Percentiles rank a stretch among this genome's conserved stretches.
These are phyloP conservation scores for Galeopsomyia nigrocyanea DNA, from an alignment of 2,888 invertebrate genomes.

Conservation along the genomic window DNA sequence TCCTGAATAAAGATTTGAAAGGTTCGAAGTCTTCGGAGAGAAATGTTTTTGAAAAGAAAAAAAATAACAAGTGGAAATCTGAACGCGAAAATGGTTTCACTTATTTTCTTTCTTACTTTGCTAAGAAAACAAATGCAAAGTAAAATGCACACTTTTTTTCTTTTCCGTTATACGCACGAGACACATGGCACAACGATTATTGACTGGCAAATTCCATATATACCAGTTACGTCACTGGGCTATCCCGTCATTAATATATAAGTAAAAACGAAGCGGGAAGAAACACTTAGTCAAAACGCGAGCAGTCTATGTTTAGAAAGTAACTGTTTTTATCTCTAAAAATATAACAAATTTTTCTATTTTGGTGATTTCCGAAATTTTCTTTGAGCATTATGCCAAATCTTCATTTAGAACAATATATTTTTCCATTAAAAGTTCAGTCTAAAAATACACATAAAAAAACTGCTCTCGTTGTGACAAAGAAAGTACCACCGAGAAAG, in stretches of 20 bases:
- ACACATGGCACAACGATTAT: slow-evolving; percentile 47
- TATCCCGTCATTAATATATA: slow-evolving; percentile 29
- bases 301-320: slow-evolving; percentile 23
- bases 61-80: slow-evolving; percentile 7
- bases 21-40: not conserved
- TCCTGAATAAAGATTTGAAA: slow-evolving; percentile 5
- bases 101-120: slow-evolving; percentile 17
- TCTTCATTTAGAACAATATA: not conserved
- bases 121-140: slow-evolving; percentile 33
- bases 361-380: no score
- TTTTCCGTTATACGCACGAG: slow-evolving; percentile 23
- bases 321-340: slow-evolving; percentile 6
- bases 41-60: slow-evolving; percentile 29
- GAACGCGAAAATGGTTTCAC: not conserved
- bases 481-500: not conserved
- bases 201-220: slow-evolving; percentile 41
- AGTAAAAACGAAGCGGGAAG: slow-evolving; percentile 18
- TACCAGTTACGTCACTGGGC: slow-evolving; percentile 46
- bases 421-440: not conserved
- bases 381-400: not conserved
- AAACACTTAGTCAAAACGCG: slow-evolving; percentile 25
- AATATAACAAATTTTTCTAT: not conserved
- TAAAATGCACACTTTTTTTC: slow-evolving; percentile 32
- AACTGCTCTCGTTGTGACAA: not conserved
- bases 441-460: not conserved